Evolutionary conservation across 1,140 invertebrate species (phyloP).

Genomic region (Drosophila insularis): DNA sequence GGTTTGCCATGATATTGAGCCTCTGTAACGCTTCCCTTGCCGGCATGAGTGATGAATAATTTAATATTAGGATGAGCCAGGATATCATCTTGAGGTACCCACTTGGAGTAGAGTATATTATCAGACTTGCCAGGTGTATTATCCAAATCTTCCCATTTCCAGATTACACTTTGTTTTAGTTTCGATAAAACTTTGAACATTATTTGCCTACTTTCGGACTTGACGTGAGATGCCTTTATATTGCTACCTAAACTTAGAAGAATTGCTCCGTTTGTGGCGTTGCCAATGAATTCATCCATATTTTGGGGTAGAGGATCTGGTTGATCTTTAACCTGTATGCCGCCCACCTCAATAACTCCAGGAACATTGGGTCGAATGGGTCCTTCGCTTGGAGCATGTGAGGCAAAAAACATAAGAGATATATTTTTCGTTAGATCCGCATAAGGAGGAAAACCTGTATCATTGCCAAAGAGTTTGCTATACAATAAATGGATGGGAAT

Average conservation of each 20-base stretch:
- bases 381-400: constrained; percentile 52
- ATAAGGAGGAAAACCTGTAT: constrained; percentile 35
- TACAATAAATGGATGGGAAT: not conserved
- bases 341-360: constrained; percentile 79
- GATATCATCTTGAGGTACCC: constrained; percentile 85
- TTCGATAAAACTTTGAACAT: constrained; percentile 83
- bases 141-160: constrained; percentile 83
- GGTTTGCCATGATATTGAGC: constrained; percentile 83
- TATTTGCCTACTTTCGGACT: constrained; percentile 71
- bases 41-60: constrained; percentile 89
- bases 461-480: constrained; percentile 47
- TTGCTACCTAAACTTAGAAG: constrained; percentile 85
- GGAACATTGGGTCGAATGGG: constrained; percentile 76
- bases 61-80: constrained; percentile 85
- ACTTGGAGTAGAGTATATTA: constrained; percentile 84
- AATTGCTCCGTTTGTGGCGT: constrained; percentile 78
- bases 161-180: constrained; percentile 83
- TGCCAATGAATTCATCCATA: constrained; percentile 45
- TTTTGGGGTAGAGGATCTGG: constrained; percentile 64
- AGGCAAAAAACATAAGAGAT: constrained; percentile 56
- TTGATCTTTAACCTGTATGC: constrained; percentile 77
- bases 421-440: constrained; percentile 57
- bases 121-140: constrained; percentile 81
- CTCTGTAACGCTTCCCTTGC: constrained; percentile 84
- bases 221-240: constrained; percentile 79